These are phyloP conservation scores for Tetranychus piercei DNA, from an alignment of 2,888 invertebrate genomes.

Conservation along the genomic window DNA sequence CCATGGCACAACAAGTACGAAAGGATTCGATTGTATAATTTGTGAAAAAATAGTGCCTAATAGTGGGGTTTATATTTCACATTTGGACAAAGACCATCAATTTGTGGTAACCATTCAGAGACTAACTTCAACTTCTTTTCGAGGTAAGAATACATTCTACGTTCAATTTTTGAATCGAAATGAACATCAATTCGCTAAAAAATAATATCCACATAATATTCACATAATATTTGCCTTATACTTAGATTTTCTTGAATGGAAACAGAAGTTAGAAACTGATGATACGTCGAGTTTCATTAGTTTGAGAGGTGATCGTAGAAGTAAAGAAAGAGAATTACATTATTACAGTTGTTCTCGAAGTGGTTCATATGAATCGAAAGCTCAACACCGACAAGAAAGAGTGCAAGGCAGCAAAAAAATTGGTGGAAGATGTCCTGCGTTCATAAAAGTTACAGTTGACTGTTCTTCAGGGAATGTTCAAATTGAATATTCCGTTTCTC, in stretches of 20 bases:
- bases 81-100: too few relatives aligned
- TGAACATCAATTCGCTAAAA: too few relatives aligned
- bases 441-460: not conserved
- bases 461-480: not conserved
- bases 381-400: not conserved
- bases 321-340: not conserved
- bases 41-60: too few relatives aligned
- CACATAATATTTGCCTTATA: too few relatives aligned
- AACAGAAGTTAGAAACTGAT: not conserved
- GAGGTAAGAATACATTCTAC: too few relatives aligned
- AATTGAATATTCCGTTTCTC: not conserved
- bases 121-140: too few relatives aligned
- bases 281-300: not conserved
- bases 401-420: not conserved
- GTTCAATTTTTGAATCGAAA: too few relatives aligned
- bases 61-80: too few relatives aligned
- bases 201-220: not conserved
- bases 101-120: too few relatives aligned
- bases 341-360: not conserved
- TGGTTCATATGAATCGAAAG: not conserved
- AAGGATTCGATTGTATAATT: too few relatives aligned
- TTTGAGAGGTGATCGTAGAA: not conserved
- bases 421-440: conserved; percentile 6
- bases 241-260: not conserved
- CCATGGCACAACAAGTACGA: too few relatives aligned